Conservation (phyloP, 2,797 vertebrate species). For the Microchirus variegatus region DNA sequence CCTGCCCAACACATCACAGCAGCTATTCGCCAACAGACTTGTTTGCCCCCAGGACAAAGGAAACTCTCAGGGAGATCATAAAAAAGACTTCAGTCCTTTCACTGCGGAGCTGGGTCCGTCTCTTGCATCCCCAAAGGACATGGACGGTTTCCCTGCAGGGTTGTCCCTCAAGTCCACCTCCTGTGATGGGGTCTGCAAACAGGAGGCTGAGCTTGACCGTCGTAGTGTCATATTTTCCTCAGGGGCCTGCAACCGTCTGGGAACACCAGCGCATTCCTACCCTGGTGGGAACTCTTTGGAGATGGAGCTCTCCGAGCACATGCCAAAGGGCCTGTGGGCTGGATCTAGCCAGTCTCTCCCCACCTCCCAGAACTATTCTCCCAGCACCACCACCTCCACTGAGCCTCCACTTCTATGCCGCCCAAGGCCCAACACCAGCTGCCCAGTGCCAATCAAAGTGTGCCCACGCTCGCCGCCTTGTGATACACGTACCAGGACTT, state of each 20-base stretch:
- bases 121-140: slow-evolving; percentile 89
- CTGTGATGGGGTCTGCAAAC: slow-evolving; percentile 93
- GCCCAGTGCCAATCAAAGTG: slow-evolving; percentile 99
- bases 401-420: slow-evolving; percentile 89
- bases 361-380: slow-evolving; percentile 90
- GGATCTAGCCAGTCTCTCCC: slow-evolving; percentile 93
- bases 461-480: slow-evolving; percentile 95
- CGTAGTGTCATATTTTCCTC: slow-evolving; percentile 98
- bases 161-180: slow-evolving; percentile 90
- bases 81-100: slow-evolving; percentile 93
- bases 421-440: slow-evolving; percentile 96
- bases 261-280: slow-evolving; percentile 92
- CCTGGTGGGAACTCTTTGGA: slow-evolving; percentile 92
- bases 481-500: slow-evolving; percentile 96
- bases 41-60: slow-evolving; percentile 92
- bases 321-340: slow-evolving; percentile 93
- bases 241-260: slow-evolving; percentile 89
- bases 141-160: slow-evolving; percentile 86
- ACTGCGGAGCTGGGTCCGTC: slow-evolving; percentile 87
- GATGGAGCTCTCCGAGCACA: slow-evolving; percentile 92
- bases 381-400: slow-evolving; percentile 83
- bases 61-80: slow-evolving; percentile 98
- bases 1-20: slow-evolving; percentile 89
- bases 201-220: slow-evolving; percentile 94
- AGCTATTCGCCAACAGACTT: slow-evolving; percentile 90